phyloP scores from a whole-genome alignment of 2,113 vertebrate genomes.

The Fulica atra region DNA sequence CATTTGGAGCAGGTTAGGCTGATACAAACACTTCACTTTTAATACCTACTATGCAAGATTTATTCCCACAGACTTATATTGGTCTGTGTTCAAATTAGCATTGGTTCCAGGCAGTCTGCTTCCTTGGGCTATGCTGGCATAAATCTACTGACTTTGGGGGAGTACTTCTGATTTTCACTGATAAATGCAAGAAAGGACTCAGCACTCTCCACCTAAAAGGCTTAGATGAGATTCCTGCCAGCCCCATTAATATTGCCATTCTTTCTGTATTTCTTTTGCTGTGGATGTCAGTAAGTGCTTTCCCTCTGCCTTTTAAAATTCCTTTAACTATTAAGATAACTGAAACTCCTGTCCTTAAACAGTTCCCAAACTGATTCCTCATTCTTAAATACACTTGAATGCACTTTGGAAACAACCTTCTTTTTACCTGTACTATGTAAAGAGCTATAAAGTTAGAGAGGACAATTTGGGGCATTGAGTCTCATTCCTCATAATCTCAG shows the following conservation, averaged over 20 bases:
- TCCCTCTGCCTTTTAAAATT: neutral
- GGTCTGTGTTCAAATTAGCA: conserved; percentile 57
- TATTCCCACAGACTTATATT: conserved; percentile 50
- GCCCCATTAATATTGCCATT: neutral
- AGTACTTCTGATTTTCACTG: conserved; percentile 54
- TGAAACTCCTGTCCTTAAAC: neutral
- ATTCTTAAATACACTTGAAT: neutral
- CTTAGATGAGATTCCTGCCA: conserved; percentile 36
- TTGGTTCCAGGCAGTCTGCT: conserved; percentile 70
- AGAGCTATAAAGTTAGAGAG: neutral
- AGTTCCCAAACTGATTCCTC: neutral
- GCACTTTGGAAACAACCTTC: neutral
- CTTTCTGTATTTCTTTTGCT: neutral
- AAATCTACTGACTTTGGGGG: conserved; percentile 48
- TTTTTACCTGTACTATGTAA: neutral
- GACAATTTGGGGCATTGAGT: neutral
- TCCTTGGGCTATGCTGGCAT: conserved; percentile 46
- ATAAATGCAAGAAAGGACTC: conserved; percentile 42
- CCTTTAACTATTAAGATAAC: neutral
- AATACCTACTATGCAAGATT: conserved; percentile 41
- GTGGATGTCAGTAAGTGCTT: neutral
- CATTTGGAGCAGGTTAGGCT: conserved; percentile 52
- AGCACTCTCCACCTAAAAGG: conserved; percentile 7
- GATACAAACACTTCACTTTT: conserved; percentile 49
- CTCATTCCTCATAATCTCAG: neutral